A percentile compares a stretch with the other conserved stretches of the same genome.
These are phyloP conservation scores for Parus major DNA, from an alignment of 2,113 vertebrate species.

Conservation along the genomic window DNA sequence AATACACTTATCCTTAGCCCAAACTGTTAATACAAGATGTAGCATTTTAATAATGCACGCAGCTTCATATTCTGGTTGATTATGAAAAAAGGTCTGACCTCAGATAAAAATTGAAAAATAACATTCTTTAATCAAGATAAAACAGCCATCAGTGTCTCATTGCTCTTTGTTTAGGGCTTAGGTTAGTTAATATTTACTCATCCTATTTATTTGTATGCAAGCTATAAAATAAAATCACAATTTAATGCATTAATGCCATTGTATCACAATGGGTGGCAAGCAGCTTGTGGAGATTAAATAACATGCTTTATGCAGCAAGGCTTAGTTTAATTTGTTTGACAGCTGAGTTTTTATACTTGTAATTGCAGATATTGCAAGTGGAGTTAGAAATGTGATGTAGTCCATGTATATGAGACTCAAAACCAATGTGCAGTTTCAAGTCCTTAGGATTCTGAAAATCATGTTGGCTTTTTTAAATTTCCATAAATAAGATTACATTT, in stretches of 20 bases:
- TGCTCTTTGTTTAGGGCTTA: conserved; percentile 37
- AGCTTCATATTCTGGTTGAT: background rate
- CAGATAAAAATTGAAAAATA: background rate
- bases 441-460: background rate
- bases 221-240: conserved; percentile 40
- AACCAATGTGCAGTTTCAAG: background rate
- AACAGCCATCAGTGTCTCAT: background rate
- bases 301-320: conserved; percentile 9
- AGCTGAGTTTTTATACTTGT: conserved; percentile 14
- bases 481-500: background rate
- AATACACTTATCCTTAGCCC: background rate
- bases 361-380: conserved; percentile 2
- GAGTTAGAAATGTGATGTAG: background rate
- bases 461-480: background rate
- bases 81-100: background rate
- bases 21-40: background rate
- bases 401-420: background rate
- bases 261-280: conserved; percentile 20
- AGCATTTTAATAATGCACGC: conserved; percentile 19
- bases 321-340: conserved; percentile 41
- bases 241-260: conserved; percentile 43
- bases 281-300: conserved; percentile 60
- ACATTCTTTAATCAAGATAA: background rate
- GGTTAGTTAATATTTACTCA: conserved; percentile 1
- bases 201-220: conserved; percentile 31